Conservation (phyloP, 2,797 vertebrate genomes). For the Paguma larvata region DNA sequence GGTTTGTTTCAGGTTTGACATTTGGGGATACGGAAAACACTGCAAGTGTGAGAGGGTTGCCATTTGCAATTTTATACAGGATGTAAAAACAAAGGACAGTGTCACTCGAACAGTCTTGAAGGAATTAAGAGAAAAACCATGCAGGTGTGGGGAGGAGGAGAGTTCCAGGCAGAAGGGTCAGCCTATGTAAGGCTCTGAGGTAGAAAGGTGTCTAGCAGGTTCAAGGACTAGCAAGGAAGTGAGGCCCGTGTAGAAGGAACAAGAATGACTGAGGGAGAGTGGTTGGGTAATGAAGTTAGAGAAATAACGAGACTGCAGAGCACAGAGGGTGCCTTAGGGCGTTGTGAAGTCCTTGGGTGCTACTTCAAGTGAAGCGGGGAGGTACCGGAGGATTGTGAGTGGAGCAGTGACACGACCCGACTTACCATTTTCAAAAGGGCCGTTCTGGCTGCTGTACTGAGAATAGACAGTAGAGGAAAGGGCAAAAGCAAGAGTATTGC, state of each 20-base stretch:
- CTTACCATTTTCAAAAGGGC: not conserved
- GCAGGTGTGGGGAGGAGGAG: not conserved
- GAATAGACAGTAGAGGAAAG: not conserved
- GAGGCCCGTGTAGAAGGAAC: not conserved
- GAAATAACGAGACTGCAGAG: too few relatives aligned
- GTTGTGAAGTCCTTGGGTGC: not conserved
- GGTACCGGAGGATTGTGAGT: not conserved
- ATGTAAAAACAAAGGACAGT: slow-evolving; percentile 3
- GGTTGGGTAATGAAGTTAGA: not conserved
- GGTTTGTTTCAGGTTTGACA: not conserved
- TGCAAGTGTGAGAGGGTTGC: not conserved
- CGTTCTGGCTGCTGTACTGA: not conserved
- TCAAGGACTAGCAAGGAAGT: not conserved
- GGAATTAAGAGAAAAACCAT: not conserved
- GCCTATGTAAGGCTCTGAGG: not conserved
- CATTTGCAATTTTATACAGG: slow-evolving; percentile 54
- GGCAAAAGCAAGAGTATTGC: not conserved
- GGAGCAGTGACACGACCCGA: not conserved
- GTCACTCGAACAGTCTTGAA: slow-evolving; percentile 38
- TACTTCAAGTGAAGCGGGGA: not conserved
- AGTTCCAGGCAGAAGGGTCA: not conserved
- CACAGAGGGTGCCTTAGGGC: not conserved
- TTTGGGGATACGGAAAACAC: not conserved
- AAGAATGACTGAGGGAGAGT: not conserved
- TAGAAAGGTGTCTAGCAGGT: not conserved